Evolutionary conservation across 2,797 vertebrate genomes (phyloP), one percentile per base, ranked within the genome.

Genomic region (Emys orbicularis): DNA sequence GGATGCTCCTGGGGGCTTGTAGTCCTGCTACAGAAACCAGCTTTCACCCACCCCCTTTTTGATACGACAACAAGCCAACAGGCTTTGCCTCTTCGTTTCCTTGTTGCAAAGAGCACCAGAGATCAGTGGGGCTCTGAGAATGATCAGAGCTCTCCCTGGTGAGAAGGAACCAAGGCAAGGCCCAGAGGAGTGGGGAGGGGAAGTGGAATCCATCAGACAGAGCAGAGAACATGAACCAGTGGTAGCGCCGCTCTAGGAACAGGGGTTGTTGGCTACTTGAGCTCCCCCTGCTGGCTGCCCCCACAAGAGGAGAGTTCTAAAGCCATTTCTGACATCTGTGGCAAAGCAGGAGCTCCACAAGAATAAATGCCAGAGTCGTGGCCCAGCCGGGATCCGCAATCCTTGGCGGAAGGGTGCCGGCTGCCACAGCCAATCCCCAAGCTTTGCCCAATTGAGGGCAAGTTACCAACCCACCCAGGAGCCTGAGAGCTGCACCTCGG

Each of bases 221-320:
- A 77, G 77, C 50, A 59, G 85, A n/a, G 61, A n/a, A 59, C 11
- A 12, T 12, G 56, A 57, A 57, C 21, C 21, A 25, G 21, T 54
- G 9, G 5, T 11, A 57, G 56, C 25, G 27, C 25, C 5, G 56
- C 56, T 57, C 56, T 29, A 57, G 56, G 54, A 12, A 27, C 29
- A 59, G 57, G 29, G 57, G 8, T 34, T 34, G 15, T 34, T 65
- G 61, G 34, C 34, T n/a, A n/a, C 31, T 7, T 65, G 41, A 91
- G 52, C 4, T 6, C 37, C 2, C 65, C 31, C n/a, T 74, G 37
- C 31, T 79, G 56, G 44, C 52, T 57, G 76, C 31, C 81, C 65
- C n/a, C 53, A 11, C 31, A 1, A 23, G 50, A 0, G 0, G 29
- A 34, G 31, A 16, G 12, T 18, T 61, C 59, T 16, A 61, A 27